A percentile compares a stretch with the other conserved stretches of the same genome.
phyloP scores from a whole-genome alignment of 2,797 vertebrate species.

The Ataeniobius toweri region DNA sequence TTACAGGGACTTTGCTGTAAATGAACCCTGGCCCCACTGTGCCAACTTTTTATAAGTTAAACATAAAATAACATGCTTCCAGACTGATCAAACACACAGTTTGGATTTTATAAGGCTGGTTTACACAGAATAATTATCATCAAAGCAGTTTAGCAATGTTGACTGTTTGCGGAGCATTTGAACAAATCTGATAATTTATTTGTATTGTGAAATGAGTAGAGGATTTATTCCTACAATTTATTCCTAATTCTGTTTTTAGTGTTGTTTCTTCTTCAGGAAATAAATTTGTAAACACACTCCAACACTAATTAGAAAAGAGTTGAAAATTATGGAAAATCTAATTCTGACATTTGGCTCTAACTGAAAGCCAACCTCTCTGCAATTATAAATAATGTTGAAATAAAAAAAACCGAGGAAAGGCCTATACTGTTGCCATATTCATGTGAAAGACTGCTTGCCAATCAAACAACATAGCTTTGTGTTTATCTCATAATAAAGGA shows the following conservation, averaged over 20 bases:
- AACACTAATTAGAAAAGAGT: not conserved
- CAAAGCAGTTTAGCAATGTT: not conserved
- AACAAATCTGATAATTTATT: not conserved
- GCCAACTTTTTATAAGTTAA: slow-evolving; percentile 13
- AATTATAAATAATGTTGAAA: not conserved
- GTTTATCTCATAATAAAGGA: not conserved
- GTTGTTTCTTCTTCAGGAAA: not conserved
- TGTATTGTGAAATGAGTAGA: not conserved
- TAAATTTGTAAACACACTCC: not conserved
- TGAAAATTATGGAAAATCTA: not conserved
- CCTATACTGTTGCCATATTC: not conserved
- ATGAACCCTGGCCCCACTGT: not conserved
- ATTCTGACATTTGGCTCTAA: not conserved
- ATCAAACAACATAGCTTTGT: not conserved
- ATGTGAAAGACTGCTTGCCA: not conserved
- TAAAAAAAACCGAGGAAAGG: not conserved
- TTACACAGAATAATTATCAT: not conserved
- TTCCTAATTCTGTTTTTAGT: not conserved
- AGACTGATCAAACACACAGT: slow-evolving; percentile 12
- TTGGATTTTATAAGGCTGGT: not conserved
- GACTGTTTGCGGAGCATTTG: not conserved
- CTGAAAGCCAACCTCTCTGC: not conserved
- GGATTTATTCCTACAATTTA: not conserved
- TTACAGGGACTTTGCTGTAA: slow-evolving; percentile 7
- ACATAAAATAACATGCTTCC: slow-evolving; percentile 6